Evolutionary conservation across 2,888 invertebrate species (phyloP).

Genomic region (Ecliptopera silaceata): DNA sequence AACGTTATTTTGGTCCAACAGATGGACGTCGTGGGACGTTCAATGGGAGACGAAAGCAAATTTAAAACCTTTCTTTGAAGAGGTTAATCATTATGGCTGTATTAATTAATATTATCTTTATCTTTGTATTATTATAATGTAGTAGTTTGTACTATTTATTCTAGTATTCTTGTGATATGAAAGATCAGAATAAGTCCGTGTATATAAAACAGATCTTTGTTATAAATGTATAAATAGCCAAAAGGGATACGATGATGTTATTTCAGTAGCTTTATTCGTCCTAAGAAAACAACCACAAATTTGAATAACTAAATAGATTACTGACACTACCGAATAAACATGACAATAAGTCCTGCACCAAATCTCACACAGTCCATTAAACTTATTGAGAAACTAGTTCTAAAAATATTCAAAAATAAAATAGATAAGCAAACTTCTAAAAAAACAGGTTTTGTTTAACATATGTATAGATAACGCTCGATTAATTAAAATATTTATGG

Average conservation of each 20-base stretch:
- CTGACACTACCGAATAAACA: constrained; percentile 6
- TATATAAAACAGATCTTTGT: too few relatives aligned
- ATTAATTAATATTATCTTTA: too few relatives aligned
- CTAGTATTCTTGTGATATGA: too few relatives aligned
- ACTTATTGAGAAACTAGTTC: constrained; percentile 10
- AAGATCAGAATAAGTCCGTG: too few relatives aligned
- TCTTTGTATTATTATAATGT: too few relatives aligned
- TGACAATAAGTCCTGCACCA: background rate
- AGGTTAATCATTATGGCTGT: too few relatives aligned
- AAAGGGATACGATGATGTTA: background rate
- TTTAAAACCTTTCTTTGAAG: too few relatives aligned
- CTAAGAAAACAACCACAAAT: constrained; percentile 13
- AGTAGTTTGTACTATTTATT: too few relatives aligned
- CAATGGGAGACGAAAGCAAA: too few relatives aligned
- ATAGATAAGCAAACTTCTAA: constrained; percentile 7
- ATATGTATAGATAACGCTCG: constrained; percentile 32
- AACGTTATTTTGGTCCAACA: background rate
- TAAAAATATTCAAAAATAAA: constrained; percentile 12
- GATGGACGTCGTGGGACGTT: too few relatives aligned
- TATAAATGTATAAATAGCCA: too few relatives aligned
- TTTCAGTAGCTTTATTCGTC: background rate
- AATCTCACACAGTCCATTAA: constrained; percentile 18
- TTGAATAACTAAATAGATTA: constrained; percentile 1
- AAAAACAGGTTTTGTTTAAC: constrained; percentile 25
- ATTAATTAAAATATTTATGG: constrained; percentile 35